A percentile compares a stretch with the other conserved stretches of the same genome.
phyloP scores from a whole-genome alignment of 2,888 invertebrate species.

The Dimorphilus gyrociliatus region DNA sequence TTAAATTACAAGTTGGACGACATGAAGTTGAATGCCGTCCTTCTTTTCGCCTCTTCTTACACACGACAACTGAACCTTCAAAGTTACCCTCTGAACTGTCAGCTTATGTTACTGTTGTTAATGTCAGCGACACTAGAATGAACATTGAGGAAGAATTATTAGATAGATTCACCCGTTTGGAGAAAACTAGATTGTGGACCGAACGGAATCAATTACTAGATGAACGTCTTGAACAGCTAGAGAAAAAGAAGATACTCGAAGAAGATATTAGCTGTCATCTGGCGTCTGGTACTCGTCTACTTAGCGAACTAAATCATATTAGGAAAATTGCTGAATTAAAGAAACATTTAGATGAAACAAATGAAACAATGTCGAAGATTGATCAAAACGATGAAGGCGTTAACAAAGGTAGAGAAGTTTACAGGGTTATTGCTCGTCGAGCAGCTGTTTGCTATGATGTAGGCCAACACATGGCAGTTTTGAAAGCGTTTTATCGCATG shows the following conservation, averaged over 20 bases:
- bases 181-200: conserved; percentile 35
- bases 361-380: conserved; percentile 30
- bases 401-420: conserved; percentile 25
- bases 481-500: conserved; percentile 28
- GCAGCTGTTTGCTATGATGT: conserved; percentile 35
- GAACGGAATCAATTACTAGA: too few relatives aligned
- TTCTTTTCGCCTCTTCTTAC: conserved; percentile 31
- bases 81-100: conserved; percentile 26
- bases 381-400: conserved; percentile 22
- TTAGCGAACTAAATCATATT: conserved; percentile 25
- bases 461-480: conserved; percentile 28
- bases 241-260: conserved; percentile 27
- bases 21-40: conserved; percentile 38
- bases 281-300: too few relatives aligned
- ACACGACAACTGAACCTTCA: conserved; percentile 30
- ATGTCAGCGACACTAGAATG: conserved; percentile 24
- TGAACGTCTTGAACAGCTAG: conserved; percentile 18
- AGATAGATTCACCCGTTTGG: conserved; percentile 28
- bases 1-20: conserved; percentile 35
- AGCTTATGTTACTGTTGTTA: conserved; percentile 26
- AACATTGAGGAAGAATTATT: conserved; percentile 31
- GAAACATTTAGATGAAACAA: conserved; percentile 34
- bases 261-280: conserved; percentile 22
- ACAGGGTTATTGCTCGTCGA: conserved; percentile 27
- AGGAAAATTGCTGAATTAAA: conserved; percentile 32